A percentile compares a stretch with the other conserved stretches of the same genome.
Conservation (phyloP, 2,797 vertebrate genomes). For the Centroberyx gerrardi region DNA sequence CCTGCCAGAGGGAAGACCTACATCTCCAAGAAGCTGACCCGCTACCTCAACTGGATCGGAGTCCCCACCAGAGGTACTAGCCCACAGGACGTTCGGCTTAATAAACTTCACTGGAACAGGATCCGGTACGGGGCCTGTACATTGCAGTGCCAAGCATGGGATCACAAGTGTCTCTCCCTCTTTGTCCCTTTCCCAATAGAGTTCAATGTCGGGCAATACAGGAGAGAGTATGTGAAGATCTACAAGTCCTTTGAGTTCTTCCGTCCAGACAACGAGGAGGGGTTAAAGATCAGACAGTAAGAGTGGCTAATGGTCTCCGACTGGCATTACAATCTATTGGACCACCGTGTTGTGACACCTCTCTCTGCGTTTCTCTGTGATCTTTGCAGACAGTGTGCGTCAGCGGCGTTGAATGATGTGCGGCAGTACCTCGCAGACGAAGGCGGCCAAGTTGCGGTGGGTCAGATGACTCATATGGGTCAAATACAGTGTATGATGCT, state of each 20-base stretch:
- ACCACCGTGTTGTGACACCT: neutral
- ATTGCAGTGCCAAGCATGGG: neutral
- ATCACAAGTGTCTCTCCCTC: neutral
- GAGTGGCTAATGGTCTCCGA: neutral
- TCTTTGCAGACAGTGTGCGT: slow-evolving; percentile 92
- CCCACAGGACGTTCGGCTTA: too few species aligned
- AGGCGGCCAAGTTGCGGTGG: slow-evolving; percentile 95
- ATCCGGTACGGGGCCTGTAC: neutral
- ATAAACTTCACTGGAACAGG: neutral
- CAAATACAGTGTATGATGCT: neutral
- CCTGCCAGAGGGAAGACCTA: slow-evolving; percentile 98
- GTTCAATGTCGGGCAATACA: slow-evolving; percentile 98
- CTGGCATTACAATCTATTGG: neutral
- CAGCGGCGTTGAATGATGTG: slow-evolving; percentile 93
- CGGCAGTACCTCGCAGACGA: slow-evolving; percentile 92
- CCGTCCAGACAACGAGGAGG: slow-evolving; percentile 97
- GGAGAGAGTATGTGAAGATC: slow-evolving; percentile 94
- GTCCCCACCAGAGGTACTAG: slow-evolving; percentile 94
- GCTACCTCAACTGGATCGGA: slow-evolving; percentile 99
- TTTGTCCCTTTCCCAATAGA: slow-evolving; percentile 80
- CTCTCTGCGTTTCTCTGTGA: neutral
- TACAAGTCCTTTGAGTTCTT: slow-evolving; percentile 99
- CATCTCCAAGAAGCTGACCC: slow-evolving; percentile 98
- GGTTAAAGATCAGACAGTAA: slow-evolving; percentile 96
- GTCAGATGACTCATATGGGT: slow-evolving; percentile 44